Percentiles rank a stretch among this genome's conserved stretches.
Evolutionary conservation across 2,888 invertebrate species (phyloP).

Genomic region (Acleris sparsana): DNA sequence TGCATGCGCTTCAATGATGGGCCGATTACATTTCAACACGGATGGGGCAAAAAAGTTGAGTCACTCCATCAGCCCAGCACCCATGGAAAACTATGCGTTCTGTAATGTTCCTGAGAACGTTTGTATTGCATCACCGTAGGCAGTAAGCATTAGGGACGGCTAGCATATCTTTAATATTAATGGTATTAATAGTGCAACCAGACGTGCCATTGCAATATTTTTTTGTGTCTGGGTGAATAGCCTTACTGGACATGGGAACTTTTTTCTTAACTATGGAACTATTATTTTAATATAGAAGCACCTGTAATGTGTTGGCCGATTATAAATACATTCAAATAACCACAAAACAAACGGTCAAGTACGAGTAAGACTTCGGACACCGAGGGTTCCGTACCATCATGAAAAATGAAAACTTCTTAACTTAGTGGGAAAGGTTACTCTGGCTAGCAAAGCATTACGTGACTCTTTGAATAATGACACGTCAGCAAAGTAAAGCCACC

Average conservation of each 20-base stretch:
- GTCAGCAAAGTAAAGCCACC: no score
- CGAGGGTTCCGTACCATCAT: no score
- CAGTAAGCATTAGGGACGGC: slow-evolving; percentile 25
- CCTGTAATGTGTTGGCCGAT: no score
- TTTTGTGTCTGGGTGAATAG: neutral
- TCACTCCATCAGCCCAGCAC: slow-evolving; percentile 11
- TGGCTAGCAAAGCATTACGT: no score
- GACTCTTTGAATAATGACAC: no score
- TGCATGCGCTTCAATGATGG: slow-evolving; percentile 27
- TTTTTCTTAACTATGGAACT: no score
- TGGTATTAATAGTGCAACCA: neutral
- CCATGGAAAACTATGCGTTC: slow-evolving; percentile 27
- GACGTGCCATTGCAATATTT: neutral
- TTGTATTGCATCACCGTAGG: slow-evolving; percentile 30
- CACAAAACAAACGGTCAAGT: no score
- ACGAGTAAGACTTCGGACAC: no score
- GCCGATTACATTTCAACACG: slow-evolving; percentile 32
- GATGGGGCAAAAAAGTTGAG: slow-evolving; percentile 32
- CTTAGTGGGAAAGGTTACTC: no score
- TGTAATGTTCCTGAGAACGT: slow-evolving; percentile 34
- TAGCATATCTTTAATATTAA: slow-evolving; percentile 25
- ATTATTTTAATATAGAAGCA: no score
- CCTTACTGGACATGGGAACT: neutral
- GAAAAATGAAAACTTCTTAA: no score
- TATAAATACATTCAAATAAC: no score